A percentile compares a stretch with the other conserved stretches of the same genome.
These are phyloP conservation scores for Phrynocephalus versicolor DNA, from an alignment of 2,113 vertebrate species.

Conservation along the genomic window DNA sequence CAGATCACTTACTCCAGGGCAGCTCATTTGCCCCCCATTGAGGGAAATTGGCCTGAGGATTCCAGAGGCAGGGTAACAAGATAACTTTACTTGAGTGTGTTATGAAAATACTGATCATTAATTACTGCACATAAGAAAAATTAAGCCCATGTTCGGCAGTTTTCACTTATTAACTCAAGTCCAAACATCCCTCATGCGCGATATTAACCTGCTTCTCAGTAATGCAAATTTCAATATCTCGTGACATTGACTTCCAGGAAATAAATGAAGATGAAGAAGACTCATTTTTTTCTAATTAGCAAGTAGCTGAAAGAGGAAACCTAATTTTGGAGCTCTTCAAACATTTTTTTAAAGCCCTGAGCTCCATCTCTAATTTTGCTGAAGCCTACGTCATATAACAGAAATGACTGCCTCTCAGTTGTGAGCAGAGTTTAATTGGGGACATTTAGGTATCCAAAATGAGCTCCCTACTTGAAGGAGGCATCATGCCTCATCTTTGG, in stretches of 20 bases:
- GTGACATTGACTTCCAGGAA: slow-evolving; percentile 29
- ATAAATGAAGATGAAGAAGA: neutral
- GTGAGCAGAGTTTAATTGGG: neutral
- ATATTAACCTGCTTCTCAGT: neutral
- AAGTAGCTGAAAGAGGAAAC: slow-evolving; percentile 7
- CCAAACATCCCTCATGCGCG: slow-evolving; percentile 6
- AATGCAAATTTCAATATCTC: neutral
- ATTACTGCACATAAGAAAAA: neutral
- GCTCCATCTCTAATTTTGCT: neutral
- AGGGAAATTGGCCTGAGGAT: neutral
- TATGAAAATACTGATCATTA: neutral
- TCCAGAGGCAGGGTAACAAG: neutral
- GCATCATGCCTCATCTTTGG: neutral
- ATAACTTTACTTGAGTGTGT: neutral
- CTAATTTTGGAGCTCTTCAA: neutral
- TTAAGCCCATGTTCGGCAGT: neutral
- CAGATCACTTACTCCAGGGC: neutral
- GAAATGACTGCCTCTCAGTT: neutral
- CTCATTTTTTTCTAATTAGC: slow-evolving; percentile 2
- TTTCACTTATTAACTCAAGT: neutral
- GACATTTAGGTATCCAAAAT: neutral
- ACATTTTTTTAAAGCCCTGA: neutral
- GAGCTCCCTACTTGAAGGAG: neutral
- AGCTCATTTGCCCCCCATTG: neutral
- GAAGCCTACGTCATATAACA: neutral